Evolutionary conservation across 2,888 invertebrate species (phyloP).

Genomic region (Meliscaeva auricollis): DNA sequence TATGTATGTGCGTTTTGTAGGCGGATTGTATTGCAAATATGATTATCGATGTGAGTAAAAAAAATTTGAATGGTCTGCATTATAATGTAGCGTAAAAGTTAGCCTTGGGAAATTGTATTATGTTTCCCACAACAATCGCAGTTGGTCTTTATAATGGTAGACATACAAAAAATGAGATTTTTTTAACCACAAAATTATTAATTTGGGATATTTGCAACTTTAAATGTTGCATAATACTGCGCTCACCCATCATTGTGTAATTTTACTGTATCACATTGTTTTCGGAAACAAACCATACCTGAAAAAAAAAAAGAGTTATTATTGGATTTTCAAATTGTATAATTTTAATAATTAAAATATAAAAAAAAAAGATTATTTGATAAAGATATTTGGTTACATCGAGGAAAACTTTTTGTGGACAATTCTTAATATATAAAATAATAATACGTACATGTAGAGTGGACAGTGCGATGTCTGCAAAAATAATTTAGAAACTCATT

Average conservation of each 20-base stretch:
- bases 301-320: too few relatives aligned
- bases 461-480: too few relatives aligned
- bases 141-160: not conserved
- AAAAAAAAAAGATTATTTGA: too few relatives aligned
- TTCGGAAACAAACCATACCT: not conserved
- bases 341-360: too few relatives aligned
- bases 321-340: too few relatives aligned
- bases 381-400: too few relatives aligned
- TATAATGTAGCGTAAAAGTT: not conserved
- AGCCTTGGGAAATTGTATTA: constrained; percentile 18
- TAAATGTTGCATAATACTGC: too few relatives aligned
- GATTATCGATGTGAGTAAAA: not conserved
- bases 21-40: constrained; percentile 12
- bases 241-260: not conserved
- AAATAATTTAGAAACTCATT: too few relatives aligned
- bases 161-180: not conserved
- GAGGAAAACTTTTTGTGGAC: too few relatives aligned
- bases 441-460: too few relatives aligned
- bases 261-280: not conserved
- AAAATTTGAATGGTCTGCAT: constrained; percentile 2
- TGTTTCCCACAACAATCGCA: not conserved
- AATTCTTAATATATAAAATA: too few relatives aligned
- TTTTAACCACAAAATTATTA: not conserved
- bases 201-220: not conserved
- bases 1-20: not conserved